phyloP scores from a whole-genome alignment of 2,113 vertebrate genomes.

The Gasterosteus nipponicus region DNA sequence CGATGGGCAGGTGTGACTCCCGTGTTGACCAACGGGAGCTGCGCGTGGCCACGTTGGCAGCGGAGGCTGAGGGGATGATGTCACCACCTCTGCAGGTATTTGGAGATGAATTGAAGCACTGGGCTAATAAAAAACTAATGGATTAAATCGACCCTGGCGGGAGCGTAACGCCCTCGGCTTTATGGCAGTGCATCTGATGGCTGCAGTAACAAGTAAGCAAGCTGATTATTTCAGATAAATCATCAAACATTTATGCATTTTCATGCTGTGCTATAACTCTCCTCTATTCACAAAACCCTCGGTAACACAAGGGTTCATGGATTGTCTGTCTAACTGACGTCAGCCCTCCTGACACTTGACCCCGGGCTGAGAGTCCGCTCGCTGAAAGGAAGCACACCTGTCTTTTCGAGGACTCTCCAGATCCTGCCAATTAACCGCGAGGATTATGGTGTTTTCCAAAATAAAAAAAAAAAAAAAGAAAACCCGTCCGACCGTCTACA shows the following conservation, averaged over 20 bases:
- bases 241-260: neutral
- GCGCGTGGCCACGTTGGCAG: no score
- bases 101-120: neutral
- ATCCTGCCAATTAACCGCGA: slow-evolving; percentile 38
- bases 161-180: no score
- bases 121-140: neutral
- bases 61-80: neutral
- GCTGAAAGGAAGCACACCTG: slow-evolving; percentile 48
- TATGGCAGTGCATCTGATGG: neutral
- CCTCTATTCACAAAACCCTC: neutral
- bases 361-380: slow-evolving; percentile 28
- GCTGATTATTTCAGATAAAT: neutral
- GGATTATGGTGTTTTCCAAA: slow-evolving; percentile 45
- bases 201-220: neutral
- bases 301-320: neutral
- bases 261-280: neutral
- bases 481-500: slow-evolving; percentile 34
- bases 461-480: slow-evolving; percentile 5
- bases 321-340: slow-evolving; percentile 30
- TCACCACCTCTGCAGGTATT: neutral
- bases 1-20: no score
- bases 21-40: no score
- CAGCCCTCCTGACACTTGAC: slow-evolving; percentile 20
- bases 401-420: slow-evolving; percentile 18
- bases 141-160: neutral